Conservation (phyloP, 2,113 vertebrate genomes). For the Gallinago paraguaiae region DNA sequence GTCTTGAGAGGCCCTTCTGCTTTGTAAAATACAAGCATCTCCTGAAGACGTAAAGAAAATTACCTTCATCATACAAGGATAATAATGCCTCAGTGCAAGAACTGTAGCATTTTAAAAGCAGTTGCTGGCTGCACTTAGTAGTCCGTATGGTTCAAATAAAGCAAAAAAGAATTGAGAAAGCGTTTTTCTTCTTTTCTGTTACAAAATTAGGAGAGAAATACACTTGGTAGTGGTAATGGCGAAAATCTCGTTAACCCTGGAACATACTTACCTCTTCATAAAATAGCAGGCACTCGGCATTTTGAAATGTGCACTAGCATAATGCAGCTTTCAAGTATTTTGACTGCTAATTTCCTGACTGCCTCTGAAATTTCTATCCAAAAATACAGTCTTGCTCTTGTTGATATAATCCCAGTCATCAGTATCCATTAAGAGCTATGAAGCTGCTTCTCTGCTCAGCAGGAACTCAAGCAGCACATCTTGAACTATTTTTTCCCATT, state of each 20-base stretch:
- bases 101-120: slow-evolving; percentile 6
- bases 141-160: slow-evolving; percentile 32
- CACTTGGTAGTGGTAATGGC: background rate
- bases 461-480: background rate
- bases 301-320: background rate
- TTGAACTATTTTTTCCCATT: background rate
- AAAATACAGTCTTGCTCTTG: background rate
- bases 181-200: slow-evolving; percentile 31
- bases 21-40: background rate
- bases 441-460: background rate
- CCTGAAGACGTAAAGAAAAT: slow-evolving; percentile 21
- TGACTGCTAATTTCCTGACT: slow-evolving; percentile 6
- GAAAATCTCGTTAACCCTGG: slow-evolving; percentile 37
- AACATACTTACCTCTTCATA: background rate
- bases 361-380: background rate
- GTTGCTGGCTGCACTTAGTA: slow-evolving; percentile 30
- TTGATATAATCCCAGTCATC: background rate
- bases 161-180: background rate
- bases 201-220: slow-evolving; percentile 12
- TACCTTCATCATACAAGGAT: slow-evolving; percentile 1
- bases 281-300: background rate
- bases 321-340: slow-evolving; percentile 3
- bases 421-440: background rate
- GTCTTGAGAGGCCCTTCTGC: background rate
- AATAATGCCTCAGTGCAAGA: slow-evolving; percentile 2